Conservation (phyloP, 2,113 vertebrate genomes). For the Azemiops feae region DNA sequence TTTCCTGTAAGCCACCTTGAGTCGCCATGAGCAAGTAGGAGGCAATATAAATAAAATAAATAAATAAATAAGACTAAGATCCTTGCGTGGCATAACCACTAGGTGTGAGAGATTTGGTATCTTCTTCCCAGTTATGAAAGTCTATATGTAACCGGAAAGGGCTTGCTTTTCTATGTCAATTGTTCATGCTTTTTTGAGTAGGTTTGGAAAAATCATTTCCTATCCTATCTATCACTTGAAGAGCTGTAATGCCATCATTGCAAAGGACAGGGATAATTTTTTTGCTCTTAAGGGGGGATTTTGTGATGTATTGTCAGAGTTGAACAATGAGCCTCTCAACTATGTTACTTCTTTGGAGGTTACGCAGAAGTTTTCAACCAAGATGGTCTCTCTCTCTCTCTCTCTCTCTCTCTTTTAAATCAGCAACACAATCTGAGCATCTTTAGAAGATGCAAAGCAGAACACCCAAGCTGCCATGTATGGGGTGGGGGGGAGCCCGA, state of each 20-base stretch:
- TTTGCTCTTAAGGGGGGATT: not conserved
- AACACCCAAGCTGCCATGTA: not conserved
- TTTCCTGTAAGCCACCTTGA: no score
- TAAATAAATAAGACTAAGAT: not conserved
- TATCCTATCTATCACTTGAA: not conserved
- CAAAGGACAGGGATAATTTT: not conserved
- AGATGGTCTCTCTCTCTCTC: not conserved
- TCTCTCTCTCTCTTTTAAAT: not conserved
- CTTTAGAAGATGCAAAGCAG: not conserved
- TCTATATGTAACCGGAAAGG: not conserved
- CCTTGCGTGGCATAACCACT: not conserved
- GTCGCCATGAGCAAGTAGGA: no score
- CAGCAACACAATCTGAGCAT: not conserved
- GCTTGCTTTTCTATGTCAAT: not conserved
- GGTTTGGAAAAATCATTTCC: not conserved
- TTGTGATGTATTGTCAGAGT: not conserved
- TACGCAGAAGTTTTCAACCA: not conserved
- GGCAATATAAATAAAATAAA: no score
- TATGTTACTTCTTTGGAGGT: not conserved
- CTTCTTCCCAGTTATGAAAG: not conserved
- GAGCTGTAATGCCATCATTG: not conserved
- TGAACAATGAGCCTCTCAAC: not conserved
- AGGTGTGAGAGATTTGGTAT: not conserved
- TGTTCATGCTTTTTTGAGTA: not conserved
- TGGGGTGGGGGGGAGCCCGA: not conserved